A percentile compares a stretch with the other conserved stretches of the same genome.
These are phyloP conservation scores for Automeris io DNA, from an alignment of 2,888 invertebrate species.

Conservation along the genomic window DNA sequence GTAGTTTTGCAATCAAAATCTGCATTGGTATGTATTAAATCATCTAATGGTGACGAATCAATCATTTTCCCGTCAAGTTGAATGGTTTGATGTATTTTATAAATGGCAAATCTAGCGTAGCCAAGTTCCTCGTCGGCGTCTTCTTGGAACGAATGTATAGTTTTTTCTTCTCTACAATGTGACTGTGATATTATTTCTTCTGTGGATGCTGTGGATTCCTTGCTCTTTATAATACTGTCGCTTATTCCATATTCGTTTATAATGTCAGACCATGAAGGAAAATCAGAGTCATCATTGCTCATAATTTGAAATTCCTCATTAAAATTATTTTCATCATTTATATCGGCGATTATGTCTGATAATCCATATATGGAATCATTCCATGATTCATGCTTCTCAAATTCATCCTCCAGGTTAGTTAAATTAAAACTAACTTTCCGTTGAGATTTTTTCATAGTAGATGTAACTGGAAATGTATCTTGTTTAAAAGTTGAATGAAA, in stretches of 20 bases:
- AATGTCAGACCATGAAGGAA: conserved; percentile 54
- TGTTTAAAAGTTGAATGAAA: conserved; percentile 23
- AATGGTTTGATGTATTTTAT: conserved; percentile 53
- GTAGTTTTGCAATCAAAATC: conserved; percentile 19
- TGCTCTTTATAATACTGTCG: conserved; percentile 31
- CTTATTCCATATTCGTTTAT: conserved; percentile 39
- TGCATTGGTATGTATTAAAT: conserved; percentile 32
- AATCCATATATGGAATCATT: conserved; percentile 60
- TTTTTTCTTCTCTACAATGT: conserved; percentile 25
- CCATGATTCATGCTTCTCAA: conserved; percentile 43
- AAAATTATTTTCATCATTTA: conserved; percentile 10
- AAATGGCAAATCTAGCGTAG: conserved; percentile 55
- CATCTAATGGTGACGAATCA: conserved; percentile 60
- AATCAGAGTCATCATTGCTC: conserved; percentile 14
- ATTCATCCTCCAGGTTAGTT: conserved; percentile 28
- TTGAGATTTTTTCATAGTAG: conserved; percentile 47
- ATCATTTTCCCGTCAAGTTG: conserved; percentile 38
- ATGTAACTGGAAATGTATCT: conserved; percentile 32
- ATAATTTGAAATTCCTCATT: conserved; percentile 13
- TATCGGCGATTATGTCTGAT: conserved; percentile 30
- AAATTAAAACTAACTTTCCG: conserved; percentile 41
- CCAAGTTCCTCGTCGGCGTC: conserved; percentile 36
- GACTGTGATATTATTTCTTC: conserved; percentile 51
- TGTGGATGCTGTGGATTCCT: conserved; percentile 22
- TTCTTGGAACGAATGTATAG: conserved; percentile 32